Evolutionary conservation across 2,888 invertebrate species (phyloP).

Genomic region (Ectropis crepuscularia): DNA sequence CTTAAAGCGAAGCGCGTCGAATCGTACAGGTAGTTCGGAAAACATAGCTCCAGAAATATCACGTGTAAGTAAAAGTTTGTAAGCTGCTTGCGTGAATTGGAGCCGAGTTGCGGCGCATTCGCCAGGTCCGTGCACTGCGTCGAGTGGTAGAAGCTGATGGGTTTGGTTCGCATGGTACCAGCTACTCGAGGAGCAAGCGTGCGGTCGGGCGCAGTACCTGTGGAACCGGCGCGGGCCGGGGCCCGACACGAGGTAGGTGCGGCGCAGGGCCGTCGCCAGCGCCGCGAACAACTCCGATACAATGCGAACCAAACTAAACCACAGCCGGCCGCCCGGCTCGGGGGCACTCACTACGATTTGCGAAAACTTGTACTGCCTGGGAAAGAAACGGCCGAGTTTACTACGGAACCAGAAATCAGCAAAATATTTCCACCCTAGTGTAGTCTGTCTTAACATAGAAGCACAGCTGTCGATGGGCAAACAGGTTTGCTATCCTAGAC

Average conservation of each 20-base stretch:
- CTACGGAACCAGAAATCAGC: background rate
- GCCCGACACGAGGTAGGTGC: constrained; percentile 51
- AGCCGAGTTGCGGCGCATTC: too few species aligned
- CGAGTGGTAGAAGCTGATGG: constrained; percentile 39
- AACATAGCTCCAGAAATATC: too few species aligned
- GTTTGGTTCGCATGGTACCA: constrained; percentile 67
- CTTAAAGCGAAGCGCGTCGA: too few species aligned
- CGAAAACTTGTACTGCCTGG: constrained; percentile 73
- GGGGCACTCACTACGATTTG: constrained; percentile 65
- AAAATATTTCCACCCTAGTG: too few species aligned
- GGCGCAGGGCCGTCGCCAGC: constrained; percentile 55
- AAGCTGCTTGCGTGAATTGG: too few species aligned
- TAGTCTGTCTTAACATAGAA: too few species aligned
- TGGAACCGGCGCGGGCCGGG: constrained; percentile 56
- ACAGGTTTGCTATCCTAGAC: too few species aligned
- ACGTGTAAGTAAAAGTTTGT: too few species aligned
- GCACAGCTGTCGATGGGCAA: too few species aligned
- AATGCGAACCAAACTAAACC: constrained; percentile 74
- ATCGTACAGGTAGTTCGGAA: too few species aligned
- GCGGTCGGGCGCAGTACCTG: constrained; percentile 52
- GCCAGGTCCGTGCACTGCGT: background rate
- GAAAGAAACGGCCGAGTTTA: constrained; percentile 48
- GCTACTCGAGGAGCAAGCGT: constrained; percentile 9
- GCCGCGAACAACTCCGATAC: constrained; percentile 62
- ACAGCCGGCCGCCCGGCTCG: constrained; percentile 49